Evolutionary conservation across 2,113 vertebrate species (phyloP).

Genomic region (Sardina pilchardus): DNA sequence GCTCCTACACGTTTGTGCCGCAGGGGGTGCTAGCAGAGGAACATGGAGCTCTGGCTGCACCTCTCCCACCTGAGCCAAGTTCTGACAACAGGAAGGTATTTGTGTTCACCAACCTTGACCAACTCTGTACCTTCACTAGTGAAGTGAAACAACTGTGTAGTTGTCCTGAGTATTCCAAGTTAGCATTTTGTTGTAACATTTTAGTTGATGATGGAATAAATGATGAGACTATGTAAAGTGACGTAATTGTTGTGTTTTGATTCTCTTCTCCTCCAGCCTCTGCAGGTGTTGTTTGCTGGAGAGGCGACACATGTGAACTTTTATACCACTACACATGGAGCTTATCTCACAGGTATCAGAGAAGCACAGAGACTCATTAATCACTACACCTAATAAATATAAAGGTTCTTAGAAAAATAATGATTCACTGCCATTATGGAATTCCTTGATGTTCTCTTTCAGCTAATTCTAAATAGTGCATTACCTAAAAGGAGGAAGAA

Average conservation of each 20-base stretch:
- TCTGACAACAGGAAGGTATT: constrained; percentile 37
- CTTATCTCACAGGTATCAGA: constrained; percentile 55
- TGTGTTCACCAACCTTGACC: not conserved
- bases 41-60: constrained; percentile 51
- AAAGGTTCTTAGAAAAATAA: not conserved
- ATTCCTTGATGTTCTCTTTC: not conserved
- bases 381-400: constrained; percentile 27
- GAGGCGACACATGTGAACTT: constrained; percentile 62
- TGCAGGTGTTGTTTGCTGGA: constrained; percentile 66
- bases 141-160: not conserved
- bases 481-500: not conserved
- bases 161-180: not conserved
- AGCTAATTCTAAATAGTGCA: not conserved
- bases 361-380: constrained; percentile 52
- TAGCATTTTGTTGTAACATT: not conserved
- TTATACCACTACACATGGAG: constrained; percentile 64
- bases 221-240: not conserved
- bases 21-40: constrained; percentile 51
- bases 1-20: constrained; percentile 60
- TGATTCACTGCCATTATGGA: not conserved
- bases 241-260: not conserved
- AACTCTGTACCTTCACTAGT: not conserved
- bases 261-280: constrained; percentile 39
- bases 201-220: not conserved
- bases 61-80: constrained; percentile 44